Evolutionary conservation across 2,113 vertebrate species (phyloP).

Genomic region (Aegithalos caudatus): DNA sequence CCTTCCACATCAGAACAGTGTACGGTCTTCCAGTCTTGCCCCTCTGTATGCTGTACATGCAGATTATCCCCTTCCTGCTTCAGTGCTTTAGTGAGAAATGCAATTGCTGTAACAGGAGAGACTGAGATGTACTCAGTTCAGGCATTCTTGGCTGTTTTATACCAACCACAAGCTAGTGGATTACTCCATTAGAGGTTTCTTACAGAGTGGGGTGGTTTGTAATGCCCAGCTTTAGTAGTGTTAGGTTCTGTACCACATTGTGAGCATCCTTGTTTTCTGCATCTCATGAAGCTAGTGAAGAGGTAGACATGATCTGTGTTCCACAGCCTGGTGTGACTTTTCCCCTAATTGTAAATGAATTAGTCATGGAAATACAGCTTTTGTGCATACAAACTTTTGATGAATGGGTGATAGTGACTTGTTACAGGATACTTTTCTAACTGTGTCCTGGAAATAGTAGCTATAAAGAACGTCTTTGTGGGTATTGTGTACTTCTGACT

Average conservation of each 20-base stretch:
- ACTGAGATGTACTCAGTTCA: background rate
- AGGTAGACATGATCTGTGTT: background rate
- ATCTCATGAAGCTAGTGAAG: background rate
- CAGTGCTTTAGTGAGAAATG: background rate
- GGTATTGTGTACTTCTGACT: background rate
- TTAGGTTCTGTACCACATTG: accelerated
- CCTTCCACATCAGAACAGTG: background rate
- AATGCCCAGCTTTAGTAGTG: background rate
- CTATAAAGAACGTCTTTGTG: background rate
- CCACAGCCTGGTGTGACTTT: background rate
- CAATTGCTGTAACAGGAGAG: background rate
- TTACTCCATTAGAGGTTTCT: background rate
- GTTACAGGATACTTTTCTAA: background rate
- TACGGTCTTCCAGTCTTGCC: background rate
- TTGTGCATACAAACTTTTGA: background rate
- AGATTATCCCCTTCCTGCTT: background rate
- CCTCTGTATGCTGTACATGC: background rate
- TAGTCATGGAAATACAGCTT: background rate
- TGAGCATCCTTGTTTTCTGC: background rate
- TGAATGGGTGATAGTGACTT: background rate
- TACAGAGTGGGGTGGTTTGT: background rate
- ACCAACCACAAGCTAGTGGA: background rate
- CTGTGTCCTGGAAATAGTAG: background rate
- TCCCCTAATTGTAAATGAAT: background rate
- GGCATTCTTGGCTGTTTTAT: background rate